Evolutionary conservation across 2,797 vertebrate genomes (phyloP).

Genomic region (Rachycentron canadum): DNA sequence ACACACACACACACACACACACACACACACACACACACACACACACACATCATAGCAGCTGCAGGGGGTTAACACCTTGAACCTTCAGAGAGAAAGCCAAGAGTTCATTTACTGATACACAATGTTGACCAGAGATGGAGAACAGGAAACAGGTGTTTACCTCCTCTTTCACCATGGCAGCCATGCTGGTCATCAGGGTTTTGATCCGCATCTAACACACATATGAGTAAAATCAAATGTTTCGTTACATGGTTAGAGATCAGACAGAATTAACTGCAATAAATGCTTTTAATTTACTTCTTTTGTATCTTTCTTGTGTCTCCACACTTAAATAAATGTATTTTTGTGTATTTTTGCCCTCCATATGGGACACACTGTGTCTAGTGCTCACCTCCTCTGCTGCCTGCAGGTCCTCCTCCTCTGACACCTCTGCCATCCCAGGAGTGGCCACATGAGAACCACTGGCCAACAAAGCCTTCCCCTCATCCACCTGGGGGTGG

Average conservation of each 20-base stretch:
- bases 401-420: conserved; percentile 91
- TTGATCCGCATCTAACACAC: conserved; percentile 88
- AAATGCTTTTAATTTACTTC: not conserved
- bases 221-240: too few relatives aligned
- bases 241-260: not conserved
- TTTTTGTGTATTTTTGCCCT: not conserved
- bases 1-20: too few relatives aligned
- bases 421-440: conserved; percentile 84
- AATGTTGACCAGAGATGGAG: too few relatives aligned
- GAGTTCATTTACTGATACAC: too few relatives aligned
- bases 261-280: not conserved
- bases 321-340: not conserved
- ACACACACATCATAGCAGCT: too few relatives aligned
- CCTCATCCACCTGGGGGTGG: conserved; percentile 86
- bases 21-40: too few relatives aligned
- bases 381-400: conserved; percentile 90
- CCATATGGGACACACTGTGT: not conserved
- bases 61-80: too few relatives aligned
- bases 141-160: conserved; percentile 69
- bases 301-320: too few relatives aligned
- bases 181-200: conserved; percentile 96
- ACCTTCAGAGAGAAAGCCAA: too few relatives aligned
- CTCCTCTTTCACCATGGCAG: conserved; percentile 93
- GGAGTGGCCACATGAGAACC: conserved; percentile 78
- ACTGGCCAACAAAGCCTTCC: conserved; percentile 75